A percentile compares a stretch with the other conserved stretches of the same genome.
Conservation (phyloP, 92 coral and sea anemone genomes). For the Micromussa lordhowensis region DNA sequence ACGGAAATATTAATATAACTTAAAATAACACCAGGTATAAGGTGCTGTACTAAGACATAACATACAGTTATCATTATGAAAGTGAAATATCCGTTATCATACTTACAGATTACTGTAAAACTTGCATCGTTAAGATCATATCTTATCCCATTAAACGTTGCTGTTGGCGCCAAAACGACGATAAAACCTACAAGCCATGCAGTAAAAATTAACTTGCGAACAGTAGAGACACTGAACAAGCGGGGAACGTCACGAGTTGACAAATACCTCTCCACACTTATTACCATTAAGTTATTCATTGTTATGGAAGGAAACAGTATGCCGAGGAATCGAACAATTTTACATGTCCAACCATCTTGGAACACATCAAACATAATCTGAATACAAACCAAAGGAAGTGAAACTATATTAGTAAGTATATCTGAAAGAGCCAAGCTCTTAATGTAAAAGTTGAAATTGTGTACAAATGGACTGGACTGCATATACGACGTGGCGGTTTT, state of each 20-base stretch:
- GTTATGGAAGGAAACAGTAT: conserved; percentile 2
- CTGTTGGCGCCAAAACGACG: neutral
- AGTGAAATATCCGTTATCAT: neutral
- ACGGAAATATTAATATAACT: neutral
- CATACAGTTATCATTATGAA: neutral
- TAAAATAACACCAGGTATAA: conserved; percentile 2
- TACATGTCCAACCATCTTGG: neutral
- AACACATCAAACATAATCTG: neutral
- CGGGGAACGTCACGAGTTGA: neutral
- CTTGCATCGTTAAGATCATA: neutral
- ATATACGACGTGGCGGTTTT: neutral
- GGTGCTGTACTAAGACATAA: neutral
- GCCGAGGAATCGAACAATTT: neutral
- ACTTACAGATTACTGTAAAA: conserved; percentile 6
- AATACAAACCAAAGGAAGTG: neutral
- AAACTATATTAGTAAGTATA: neutral
- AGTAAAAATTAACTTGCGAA: neutral
- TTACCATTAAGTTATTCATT: neutral
- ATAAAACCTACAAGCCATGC: conserved; percentile 3
- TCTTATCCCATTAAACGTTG: neutral
- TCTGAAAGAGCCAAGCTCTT: conserved; percentile 23
- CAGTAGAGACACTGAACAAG: neutral
- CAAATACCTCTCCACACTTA: neutral
- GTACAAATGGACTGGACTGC: neutral
- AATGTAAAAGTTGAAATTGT: conserved; percentile 5